Evolutionary conservation across 2,797 vertebrate genomes (phyloP), one percentile per base, ranked within the genome.

Genomic region (Buceros bicornis): DNA sequence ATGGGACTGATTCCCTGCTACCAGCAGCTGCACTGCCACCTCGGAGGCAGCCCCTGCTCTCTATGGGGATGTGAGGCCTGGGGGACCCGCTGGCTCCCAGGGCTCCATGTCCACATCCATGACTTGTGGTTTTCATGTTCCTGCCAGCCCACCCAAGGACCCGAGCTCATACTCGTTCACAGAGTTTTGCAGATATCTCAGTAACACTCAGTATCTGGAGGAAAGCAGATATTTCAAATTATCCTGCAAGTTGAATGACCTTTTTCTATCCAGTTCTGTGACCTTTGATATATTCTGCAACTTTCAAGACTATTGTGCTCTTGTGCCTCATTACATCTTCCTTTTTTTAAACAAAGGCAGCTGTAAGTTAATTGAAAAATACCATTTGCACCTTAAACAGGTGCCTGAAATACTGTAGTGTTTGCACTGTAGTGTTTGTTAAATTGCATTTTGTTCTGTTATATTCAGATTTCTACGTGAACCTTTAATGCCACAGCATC

Each of bases 81-180:
- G 22, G 19, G 21, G 5, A 4, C 20, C 8, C 40, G 31, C 67
- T 11, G 14, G 19, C 17, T 76, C 47, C 35, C 31, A 43, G 24
- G 22, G 21, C 50, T 61, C 20, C 37, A 40, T 40, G 37, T 40
- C 37, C 37, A 40, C 12, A 12, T 40, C 37, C 37, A 40, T 40
- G 37, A 40, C 10, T 40, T 8, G 37, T 40, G 12, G 0, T 35
- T 6, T 47, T 56, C 45, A 3, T 65, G 28, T 13, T 3, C 6
- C 29, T 56, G 18, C 37, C 81, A 81, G 19, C 16, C 45, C 12
- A 2, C 11, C 26, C 50, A 53, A 40, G 33, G 37, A 67, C 58
- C 26, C 0, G 0, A 56, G n/a, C 21, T 90, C 3, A 0, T 67
- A 28, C 37, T 21, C 45, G 3, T n/a, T 53, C 77, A 48, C 28